A percentile compares a stretch with the other conserved stretches of the same genome.
Evolutionary conservation across 1,140 invertebrate species (phyloP).

Genomic region (Doryteuthis pealeii): DNA sequence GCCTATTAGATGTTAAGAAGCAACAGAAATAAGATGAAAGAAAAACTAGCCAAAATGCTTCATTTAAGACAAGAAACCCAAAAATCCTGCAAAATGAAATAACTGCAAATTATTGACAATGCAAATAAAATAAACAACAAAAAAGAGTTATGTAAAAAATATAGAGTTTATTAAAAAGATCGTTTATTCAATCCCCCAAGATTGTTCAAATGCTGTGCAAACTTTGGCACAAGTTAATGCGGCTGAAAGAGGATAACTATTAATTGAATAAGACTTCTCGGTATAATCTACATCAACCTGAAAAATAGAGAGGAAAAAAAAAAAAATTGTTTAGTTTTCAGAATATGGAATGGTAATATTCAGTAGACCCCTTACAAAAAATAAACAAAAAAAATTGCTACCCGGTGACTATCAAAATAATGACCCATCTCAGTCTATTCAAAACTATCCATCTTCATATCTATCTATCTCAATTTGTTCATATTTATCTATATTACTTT

Average conservation of each 20-base stretch:
- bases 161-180: not conserved
- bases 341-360: not conserved
- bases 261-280: slow-evolving; percentile 88
- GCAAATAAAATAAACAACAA: not conserved
- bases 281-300: slow-evolving; percentile 85
- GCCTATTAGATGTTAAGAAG: too few relatives aligned
- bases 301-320: slow-evolving; percentile 24
- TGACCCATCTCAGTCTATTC: not conserved
- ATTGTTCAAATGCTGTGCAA: slow-evolving; percentile 96
- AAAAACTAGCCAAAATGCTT: too few relatives aligned
- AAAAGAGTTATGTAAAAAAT: not conserved
- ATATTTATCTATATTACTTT: too few relatives aligned
- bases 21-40: too few relatives aligned
- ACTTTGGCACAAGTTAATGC: slow-evolving; percentile 95
- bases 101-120: too few relatives aligned
- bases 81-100: too few relatives aligned
- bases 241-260: slow-evolving; percentile 93
- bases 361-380: not conserved
- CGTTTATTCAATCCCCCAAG: slow-evolving; percentile 79
- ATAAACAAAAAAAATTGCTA: too few relatives aligned
- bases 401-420: too few relatives aligned
- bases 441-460: not conserved
- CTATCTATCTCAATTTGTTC: too few relatives aligned
- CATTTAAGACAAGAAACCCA: too few relatives aligned
- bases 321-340: not conserved